Conservation (phyloP, 92 coral and sea anemone genomes). For the Epizoanthus stellaris region DNA sequence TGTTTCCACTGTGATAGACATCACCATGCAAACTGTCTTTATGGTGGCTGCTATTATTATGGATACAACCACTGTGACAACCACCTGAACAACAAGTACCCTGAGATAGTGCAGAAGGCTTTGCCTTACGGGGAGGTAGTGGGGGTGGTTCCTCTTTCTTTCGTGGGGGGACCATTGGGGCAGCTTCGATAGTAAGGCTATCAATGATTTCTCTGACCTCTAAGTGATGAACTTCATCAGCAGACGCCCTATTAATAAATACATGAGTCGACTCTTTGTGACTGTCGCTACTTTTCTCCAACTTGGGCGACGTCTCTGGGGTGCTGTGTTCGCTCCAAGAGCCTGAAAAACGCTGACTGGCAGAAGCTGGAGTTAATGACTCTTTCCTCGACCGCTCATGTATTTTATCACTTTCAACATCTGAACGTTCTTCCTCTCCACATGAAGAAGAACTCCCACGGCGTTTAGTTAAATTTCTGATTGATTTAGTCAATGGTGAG, state of each 20-base stretch:
- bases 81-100: conserved; percentile 20
- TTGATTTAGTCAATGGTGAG: not conserved
- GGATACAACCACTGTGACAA: not conserved
- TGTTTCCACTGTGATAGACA: not conserved
- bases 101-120: conserved; percentile 39
- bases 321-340: conserved; percentile 24
- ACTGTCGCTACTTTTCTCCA: not conserved
- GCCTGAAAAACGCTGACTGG: not conserved
- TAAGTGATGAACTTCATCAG: not conserved
- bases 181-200: conserved; percentile 37
- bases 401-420: not conserved
- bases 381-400: not conserved
- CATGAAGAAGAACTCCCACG: conserved; percentile 1
- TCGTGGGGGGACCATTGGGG: conserved; percentile 89
- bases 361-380: not conserved
- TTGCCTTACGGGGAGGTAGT: conserved; percentile 76
- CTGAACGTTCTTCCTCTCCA: conserved; percentile 12
- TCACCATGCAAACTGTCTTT: not conserved
- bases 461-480: not conserved
- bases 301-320: conserved; percentile 14
- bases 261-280: conserved; percentile 20
- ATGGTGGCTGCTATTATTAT: conserved; percentile 4
- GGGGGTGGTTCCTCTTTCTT: conserved; percentile 88
- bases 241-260: not conserved
- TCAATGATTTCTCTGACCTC: conserved; percentile 22